Evolutionary conservation across 1,140 invertebrate species (phyloP), one percentile per base, ranked within the genome.

Genomic region (Drosophila equinoxialis): DNA sequence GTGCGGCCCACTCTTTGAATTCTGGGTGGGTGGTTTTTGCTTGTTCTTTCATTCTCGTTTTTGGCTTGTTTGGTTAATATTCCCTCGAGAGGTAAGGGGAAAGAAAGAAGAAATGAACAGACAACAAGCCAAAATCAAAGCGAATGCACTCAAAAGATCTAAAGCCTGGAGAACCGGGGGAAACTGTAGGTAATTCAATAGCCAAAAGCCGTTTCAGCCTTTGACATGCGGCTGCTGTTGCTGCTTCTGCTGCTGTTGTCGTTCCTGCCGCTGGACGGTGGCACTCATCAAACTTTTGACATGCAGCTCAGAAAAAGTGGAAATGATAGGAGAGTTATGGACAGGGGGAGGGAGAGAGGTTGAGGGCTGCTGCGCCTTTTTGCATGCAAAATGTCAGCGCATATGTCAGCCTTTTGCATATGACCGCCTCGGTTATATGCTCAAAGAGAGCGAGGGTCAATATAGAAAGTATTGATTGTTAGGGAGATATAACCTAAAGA

Each of bases 351-450:
- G 6, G 42, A n/a, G 13, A 45, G 39, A 45, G 58, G 58, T 65
- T 65, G 66, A 68, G 62, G 68, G 66, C 76, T 83, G 76, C 68
- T 83, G 80, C 80, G 84, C 84, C 84, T 89, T 89, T 89, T 89
- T 89, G 85, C 84, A 89, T 89, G 84, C 84, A 89, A 90, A 89
- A 84, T 81, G 84, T 90, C 80, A 89, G 84, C 84, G 84, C 84
- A 89, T 89, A 89, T 89, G 84, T 75, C 84, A 89, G 80, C 72
- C 80, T 89, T 89, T 89, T 89, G 84, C 84, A 87, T 89, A 87
- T 66, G 64, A 84, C 79, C 76, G 51, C 42, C 35, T 57, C 57
- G 54, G 60, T 60, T 76, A 69, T 75, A 42, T 35, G 7, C 45
- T 48, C 45, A 13, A 5, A 39, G 37, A 11, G 20, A 23, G 30